Evolutionary conservation across 2,888 invertebrate genomes (phyloP).

Genomic region (Crepidodera aurea): DNA sequence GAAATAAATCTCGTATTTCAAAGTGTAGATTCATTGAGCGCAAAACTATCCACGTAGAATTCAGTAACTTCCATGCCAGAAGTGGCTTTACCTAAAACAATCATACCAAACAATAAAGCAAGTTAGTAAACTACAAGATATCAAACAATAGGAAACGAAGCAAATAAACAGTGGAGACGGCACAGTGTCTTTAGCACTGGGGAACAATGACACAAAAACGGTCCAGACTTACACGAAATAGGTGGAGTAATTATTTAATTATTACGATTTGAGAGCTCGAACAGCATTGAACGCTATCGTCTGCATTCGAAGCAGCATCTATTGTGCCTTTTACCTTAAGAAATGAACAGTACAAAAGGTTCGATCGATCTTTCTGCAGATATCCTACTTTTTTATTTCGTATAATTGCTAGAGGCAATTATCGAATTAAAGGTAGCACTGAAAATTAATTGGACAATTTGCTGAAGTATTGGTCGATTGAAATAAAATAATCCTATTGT

Average conservation of each 20-base stretch:
- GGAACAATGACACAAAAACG: conserved; percentile 49
- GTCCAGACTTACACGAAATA: conserved; percentile 54
- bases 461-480: too few species aligned
- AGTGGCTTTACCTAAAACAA: conserved; percentile 32
- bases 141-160: conserved; percentile 46
- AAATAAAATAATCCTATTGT: too few species aligned
- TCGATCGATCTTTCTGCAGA: conserved; percentile 3
- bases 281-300: conserved; percentile 39
- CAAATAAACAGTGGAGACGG: conserved; percentile 40
- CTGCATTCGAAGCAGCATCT: conserved; percentile 39
- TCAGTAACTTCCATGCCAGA: conserved; percentile 21
- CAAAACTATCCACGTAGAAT: conserved; percentile 19
- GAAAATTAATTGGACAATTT: too few species aligned
- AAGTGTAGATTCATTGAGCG: conserved; percentile 11
- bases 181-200: conserved; percentile 33
- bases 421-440: too few species aligned
- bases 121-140: conserved; percentile 44
- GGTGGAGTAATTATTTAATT: conserved; percentile 60
- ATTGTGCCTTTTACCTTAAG: conserved; percentile 10
- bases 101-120: conserved; percentile 41
- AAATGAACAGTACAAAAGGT: neutral
- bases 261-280: conserved; percentile 49
- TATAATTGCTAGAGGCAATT: neutral
- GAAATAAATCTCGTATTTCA: conserved; percentile 17
- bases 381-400: neutral